Conservation (phyloP, 2,113 vertebrate species). For the Blennius ocellaris region DNA sequence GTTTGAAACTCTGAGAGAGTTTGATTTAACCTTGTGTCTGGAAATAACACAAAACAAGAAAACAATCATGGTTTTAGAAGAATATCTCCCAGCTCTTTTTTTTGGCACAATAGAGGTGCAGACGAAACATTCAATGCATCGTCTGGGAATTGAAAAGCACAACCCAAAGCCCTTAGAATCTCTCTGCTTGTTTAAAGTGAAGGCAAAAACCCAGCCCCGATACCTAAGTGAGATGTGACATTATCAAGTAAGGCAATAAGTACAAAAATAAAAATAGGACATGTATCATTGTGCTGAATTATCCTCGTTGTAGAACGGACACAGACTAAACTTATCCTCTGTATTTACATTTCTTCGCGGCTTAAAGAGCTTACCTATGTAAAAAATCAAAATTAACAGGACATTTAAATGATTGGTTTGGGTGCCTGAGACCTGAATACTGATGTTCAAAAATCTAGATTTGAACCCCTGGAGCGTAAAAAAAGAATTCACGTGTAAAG, state of each 20-base stretch:
- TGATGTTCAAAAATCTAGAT: not conserved
- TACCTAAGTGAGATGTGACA: conserved; percentile 34
- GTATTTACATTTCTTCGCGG: too few relatives aligned
- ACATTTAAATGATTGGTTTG: too few relatives aligned
- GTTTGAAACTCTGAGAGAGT: not conserved
- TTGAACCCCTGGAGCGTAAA: not conserved
- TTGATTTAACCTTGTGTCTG: conserved; percentile 47
- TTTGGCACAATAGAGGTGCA: conserved; percentile 15
- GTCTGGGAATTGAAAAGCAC: conserved; percentile 41
- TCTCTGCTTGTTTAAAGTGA: conserved; percentile 30
- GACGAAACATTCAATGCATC: conserved; percentile 28
- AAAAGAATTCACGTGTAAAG: conserved; percentile 15
- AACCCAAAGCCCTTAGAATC: conserved; percentile 51
- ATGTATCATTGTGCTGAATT: too few relatives aligned
- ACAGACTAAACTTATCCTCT: too few relatives aligned
- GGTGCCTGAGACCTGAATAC: not conserved
- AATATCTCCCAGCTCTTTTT: conserved; percentile 17
- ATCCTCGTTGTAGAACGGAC: too few relatives aligned
- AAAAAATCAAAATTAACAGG: too few relatives aligned
- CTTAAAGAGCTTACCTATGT: too few relatives aligned
- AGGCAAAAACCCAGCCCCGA: conserved; percentile 40
- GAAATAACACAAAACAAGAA: conserved; percentile 33
- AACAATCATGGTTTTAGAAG: conserved; percentile 24
- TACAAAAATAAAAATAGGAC: not conserved
- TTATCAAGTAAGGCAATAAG: conserved; percentile 8